Conservation (phyloP, 1,140 invertebrate species). For the Lamellibrachia luymesi region DNA sequence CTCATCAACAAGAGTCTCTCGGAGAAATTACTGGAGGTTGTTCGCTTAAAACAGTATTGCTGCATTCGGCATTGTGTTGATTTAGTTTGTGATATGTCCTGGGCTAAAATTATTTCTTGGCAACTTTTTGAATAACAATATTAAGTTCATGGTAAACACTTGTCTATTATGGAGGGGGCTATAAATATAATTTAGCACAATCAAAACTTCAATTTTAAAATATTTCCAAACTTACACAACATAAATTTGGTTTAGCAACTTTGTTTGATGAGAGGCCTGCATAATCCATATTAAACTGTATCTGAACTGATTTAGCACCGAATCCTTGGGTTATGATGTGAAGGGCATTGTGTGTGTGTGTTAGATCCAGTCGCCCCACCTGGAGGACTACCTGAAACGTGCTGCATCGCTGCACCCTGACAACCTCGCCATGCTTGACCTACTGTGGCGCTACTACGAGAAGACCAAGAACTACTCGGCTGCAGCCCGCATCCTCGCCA, state of each 20-base stretch:
- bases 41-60: background rate
- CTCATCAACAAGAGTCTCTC: constrained; percentile 76
- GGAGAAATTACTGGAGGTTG: constrained; percentile 74
- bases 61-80: constrained; percentile 39
- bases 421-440: constrained; percentile 69
- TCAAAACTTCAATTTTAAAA: too few relatives aligned
- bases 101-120: background rate
- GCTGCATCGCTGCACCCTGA: constrained; percentile 54
- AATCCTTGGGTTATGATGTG: background rate
- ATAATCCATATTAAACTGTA: too few relatives aligned
- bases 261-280: too few relatives aligned
- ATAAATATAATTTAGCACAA: too few relatives aligned
- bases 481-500: constrained; percentile 87
- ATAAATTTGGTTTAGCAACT: too few relatives aligned
- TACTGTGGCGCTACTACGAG: constrained; percentile 96
- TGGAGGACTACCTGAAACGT: constrained; percentile 77
- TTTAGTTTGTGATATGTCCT: background rate
- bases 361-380: constrained; percentile 68
- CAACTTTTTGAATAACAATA: too few relatives aligned
- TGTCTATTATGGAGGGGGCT: too few relatives aligned
- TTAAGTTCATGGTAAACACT: too few relatives aligned
- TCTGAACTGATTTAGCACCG: too few relatives aligned
- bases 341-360: constrained; percentile 16
- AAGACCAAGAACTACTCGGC: constrained; percentile 85
- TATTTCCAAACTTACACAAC: too few relatives aligned